phyloP scores from a whole-genome alignment of 2,113 vertebrate species.

The Deroptyus accipitrinus region DNA sequence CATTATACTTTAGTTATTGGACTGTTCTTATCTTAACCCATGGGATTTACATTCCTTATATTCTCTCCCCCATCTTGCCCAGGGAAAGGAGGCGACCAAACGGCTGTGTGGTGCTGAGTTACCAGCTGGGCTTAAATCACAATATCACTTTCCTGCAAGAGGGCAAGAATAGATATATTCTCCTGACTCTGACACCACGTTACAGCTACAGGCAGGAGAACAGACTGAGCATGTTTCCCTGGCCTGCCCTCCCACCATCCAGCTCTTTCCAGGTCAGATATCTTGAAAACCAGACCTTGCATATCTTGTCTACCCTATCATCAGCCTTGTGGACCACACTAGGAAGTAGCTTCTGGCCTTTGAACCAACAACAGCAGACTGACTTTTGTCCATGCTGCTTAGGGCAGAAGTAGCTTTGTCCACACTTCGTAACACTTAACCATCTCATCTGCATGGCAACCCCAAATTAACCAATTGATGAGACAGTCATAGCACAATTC shows the following conservation, averaged over 20 bases:
- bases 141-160: not conserved
- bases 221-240: not conserved
- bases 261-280: not conserved
- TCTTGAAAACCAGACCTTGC: not conserved
- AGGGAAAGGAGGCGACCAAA: not conserved
- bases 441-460: not conserved
- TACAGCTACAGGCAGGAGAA: not conserved
- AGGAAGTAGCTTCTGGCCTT: not conserved
- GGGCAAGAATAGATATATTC: not conserved
- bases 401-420: not conserved
- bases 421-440: not conserved
- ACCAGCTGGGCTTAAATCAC: not conserved
- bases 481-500: not conserved
- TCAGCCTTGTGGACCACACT: not conserved
- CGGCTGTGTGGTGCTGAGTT: not conserved
- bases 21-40: not conserved
- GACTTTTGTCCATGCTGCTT: not conserved
- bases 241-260: not conserved
- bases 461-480: not conserved
- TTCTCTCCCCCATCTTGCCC: not conserved
- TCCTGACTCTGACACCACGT: not conserved
- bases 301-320: not conserved
- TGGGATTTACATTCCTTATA: not conserved
- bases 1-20: not conserved
- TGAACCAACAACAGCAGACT: not conserved